Evolutionary conservation across 1,140 invertebrate species (phyloP), one percentile per base, ranked within the genome.

Genomic region (Hycleus phaleratus): DNA sequence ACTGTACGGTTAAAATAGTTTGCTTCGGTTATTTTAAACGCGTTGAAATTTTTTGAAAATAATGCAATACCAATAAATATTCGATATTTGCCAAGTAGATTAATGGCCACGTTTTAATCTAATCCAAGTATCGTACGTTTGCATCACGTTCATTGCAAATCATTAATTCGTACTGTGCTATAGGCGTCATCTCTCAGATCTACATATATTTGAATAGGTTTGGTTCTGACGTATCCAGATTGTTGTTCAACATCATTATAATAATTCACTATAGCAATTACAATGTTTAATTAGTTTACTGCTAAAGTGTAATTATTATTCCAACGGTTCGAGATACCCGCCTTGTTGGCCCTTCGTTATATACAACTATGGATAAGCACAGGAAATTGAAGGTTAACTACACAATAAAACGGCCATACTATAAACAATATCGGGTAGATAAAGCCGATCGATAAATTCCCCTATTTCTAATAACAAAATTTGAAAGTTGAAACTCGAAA

Each of bases 111-210:
- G 32, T 46, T 55, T 55, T 46, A 55, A 47, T 55, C 46, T 55
- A 55, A 55, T 55, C 52, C 52, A 40, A 38, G 25, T 24, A 39
- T 6, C 45, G 52, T 55, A 55, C 46, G 32, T 12, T 12, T 38
- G 44, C 45, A 55, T 55, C 52, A 55, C 52, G 52, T 55, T 55
- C 38, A 55, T 44, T 46, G 38, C 42, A 55, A 46, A 55, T 55
- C 52, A 55, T 55, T 55, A 55, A 55, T 55, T 55, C 52, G 45
- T 46, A 47, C 39, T 55, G 52, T 55, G 52, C 52, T 38, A 55
- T 53, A 53, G 51, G 42, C 51, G 18, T 53, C 52, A 55, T 46
- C 52, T 38, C 43, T 47, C 52, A 55, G 52, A 55, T 55, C 46
- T 44, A 55, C 38, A 40, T 55, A 46, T 47, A 40, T 55, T 38